Percentiles rank a stretch among this genome's conserved stretches.
Evolutionary conservation across 2,888 invertebrate genomes (phyloP).

Genomic region (Pyralis farinalis): DNA sequence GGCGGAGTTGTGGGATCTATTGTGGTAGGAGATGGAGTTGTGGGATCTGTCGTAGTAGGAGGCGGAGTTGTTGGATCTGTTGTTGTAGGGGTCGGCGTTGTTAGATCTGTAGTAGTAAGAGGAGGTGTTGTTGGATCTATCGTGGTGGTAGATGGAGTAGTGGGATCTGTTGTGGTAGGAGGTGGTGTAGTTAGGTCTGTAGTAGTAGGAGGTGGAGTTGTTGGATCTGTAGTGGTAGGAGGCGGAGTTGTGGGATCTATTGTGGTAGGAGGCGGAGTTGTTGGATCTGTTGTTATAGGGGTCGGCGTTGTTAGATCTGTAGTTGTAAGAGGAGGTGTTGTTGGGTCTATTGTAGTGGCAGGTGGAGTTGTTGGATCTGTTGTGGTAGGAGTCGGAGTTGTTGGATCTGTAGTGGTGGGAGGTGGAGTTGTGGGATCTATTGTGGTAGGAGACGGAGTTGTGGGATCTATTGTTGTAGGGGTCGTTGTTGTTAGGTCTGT

Average conservation of each 20-base stretch:
- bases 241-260: too few relatives aligned
- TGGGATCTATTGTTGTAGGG: neutral
- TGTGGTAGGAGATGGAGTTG: too few relatives aligned
- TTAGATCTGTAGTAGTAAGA: neutral
- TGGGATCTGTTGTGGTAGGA: slow-evolving; percentile 2
- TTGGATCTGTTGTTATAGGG: too few relatives aligned
- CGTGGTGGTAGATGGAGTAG: neutral
- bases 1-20: too few relatives aligned
- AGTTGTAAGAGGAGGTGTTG: too few relatives aligned
- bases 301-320: too few relatives aligned
- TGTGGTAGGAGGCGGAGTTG: too few relatives aligned
- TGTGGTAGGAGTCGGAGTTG: neutral
- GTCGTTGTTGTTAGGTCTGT: neutral
- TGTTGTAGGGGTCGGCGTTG: neutral
- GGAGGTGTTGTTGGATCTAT: neutral
- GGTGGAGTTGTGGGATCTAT: slow-evolving; percentile 5
- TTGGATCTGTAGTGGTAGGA: slow-evolving; percentile 3
- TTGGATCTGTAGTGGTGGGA: neutral
- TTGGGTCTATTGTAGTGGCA: neutral
- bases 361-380: neutral
- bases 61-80: too few relatives aligned
- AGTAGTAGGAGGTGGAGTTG: slow-evolving; percentile 1
- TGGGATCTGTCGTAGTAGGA: too few relatives aligned
- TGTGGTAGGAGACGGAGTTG: slow-evolving; percentile 5
- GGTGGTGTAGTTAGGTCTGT: too few relatives aligned